Conservation (phyloP, 2,888 invertebrate genomes). For the Furcula furcula region DNA sequence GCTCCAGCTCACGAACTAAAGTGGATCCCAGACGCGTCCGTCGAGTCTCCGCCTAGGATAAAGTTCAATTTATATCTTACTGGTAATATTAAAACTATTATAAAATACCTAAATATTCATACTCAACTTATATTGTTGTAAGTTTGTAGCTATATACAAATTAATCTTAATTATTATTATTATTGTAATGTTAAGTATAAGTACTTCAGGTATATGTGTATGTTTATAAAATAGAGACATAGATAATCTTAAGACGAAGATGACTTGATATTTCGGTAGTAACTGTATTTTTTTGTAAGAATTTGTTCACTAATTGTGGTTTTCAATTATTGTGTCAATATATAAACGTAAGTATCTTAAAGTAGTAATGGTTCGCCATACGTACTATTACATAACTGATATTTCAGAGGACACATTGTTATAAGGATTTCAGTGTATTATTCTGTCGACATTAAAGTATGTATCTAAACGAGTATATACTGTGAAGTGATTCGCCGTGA, state of each 20-base stretch:
- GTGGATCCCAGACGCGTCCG: slow-evolving; percentile 1
- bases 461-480: slow-evolving; percentile 47
- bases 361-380: slow-evolving; percentile 63
- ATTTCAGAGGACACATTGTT: slow-evolving; percentile 61
- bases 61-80: slow-evolving; percentile 9
- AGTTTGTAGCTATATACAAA: slow-evolving; percentile 58
- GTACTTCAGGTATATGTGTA: slow-evolving; percentile 57
- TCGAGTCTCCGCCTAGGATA: slow-evolving; percentile 25
- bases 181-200: slow-evolving; percentile 45
- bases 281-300: slow-evolving; percentile 42
- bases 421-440: slow-evolving; percentile 70
- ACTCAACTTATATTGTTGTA: slow-evolving; percentile 45
- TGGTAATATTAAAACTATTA: slow-evolving; percentile 24
- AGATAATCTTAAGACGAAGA: slow-evolving; percentile 38
- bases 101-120: slow-evolving; percentile 20
- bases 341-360: slow-evolving; percentile 53
- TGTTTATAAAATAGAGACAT: slow-evolving; percentile 54
- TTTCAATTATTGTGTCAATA: slow-evolving; percentile 74
- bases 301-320: slow-evolving; percentile 53
- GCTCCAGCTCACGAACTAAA: background rate
- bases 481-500: slow-evolving; percentile 30
- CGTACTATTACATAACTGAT: slow-evolving; percentile 61
- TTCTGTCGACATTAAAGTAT: slow-evolving; percentile 73
- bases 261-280: slow-evolving; percentile 41
- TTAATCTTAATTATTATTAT: slow-evolving; percentile 54